Evolutionary conservation across 2,113 vertebrate genomes (phyloP), one percentile per base, ranked within the genome.

Genomic region (Tychaedon coryphoeus): DNA sequence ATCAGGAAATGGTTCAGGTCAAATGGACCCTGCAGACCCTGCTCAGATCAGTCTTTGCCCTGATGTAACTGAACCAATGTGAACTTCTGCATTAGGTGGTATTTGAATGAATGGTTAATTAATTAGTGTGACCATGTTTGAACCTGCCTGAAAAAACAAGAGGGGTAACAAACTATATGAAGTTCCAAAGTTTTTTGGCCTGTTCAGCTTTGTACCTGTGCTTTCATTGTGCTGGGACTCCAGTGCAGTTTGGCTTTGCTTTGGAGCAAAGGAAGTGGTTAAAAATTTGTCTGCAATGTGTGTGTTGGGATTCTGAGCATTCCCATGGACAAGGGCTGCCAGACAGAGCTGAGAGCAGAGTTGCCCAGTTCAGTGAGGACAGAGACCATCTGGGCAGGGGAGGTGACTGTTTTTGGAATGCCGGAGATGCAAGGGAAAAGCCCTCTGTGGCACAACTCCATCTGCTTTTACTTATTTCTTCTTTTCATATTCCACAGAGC

Each of bases 391-490:
- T 91, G 71, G 80, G 54, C 70, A 92, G 70, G 95, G 95, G 95
- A 95, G 92, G 86, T 93, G 76, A 91, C 90, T 2, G 0, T 36
- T 79, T 62, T 29, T 65, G 82, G 75, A 86, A 96, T 86, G 85
- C 66, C 0, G 1, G 76, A 91, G 94, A 92, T 90, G 84, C 2
- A 43, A 86, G 79, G 85, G 93, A 96, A 92, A 81, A 95, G 65
- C 79, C 72, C 53, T 91, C 66, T 94, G 78, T 87, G 90, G 87
- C 74, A 96, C 86, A 95, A 82, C 80, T 95, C 70, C 92, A 92
- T 96, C 95, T 96, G 96, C 80, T 96, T 96, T 92, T 94, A 89
- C 92, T 97, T 96, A 94, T 73, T 86, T 84, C 76, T 92, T 58
- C 72, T 87, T 88, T 97, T 96, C 56, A 87, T 96, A 90, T 86